These are phyloP conservation scores for Andrena marginata DNA, from an alignment of 2,888 invertebrate species.

Conservation along the genomic window DNA sequence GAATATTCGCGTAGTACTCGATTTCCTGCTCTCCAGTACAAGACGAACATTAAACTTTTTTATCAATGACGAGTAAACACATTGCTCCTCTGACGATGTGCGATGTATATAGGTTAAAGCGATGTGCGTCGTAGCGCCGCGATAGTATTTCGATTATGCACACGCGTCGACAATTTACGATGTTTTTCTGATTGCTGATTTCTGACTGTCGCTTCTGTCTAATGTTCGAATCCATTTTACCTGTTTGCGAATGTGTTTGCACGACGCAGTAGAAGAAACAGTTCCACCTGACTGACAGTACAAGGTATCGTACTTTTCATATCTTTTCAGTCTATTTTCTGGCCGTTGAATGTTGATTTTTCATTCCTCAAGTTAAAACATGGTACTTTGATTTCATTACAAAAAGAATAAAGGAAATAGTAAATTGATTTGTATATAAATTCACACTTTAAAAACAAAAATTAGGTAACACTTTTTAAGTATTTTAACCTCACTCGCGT, in stretches of 20 bases:
- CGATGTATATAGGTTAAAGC: conserved; percentile 17
- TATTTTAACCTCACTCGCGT: too few species aligned
- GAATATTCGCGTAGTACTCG: neutral
- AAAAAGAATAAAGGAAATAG: neutral
- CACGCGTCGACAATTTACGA: neutral
- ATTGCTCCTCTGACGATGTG: neutral
- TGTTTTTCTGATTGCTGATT: conserved; percentile 22
- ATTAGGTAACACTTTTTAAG: neutral
- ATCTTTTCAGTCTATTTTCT: neutral
- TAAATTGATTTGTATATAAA: neutral
- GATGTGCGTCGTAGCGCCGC: neutral
- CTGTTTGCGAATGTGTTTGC: neutral
- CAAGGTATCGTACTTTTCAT: neutral
- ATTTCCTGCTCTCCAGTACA: neutral
- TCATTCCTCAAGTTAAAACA: neutral
- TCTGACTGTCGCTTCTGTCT: neutral
- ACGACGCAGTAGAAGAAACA: neutral
- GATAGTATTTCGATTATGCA: conserved; percentile 22
- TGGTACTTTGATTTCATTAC: neutral
- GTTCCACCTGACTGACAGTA: neutral
- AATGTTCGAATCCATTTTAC: neutral
- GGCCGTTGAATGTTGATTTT: too few species aligned
- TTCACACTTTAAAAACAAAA: too few species aligned
- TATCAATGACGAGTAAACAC: conserved; percentile 13
- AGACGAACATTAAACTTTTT: conserved; percentile 22